Evolutionary conservation across 2,888 invertebrate genomes (phyloP).

Genomic region (Trachelus troglodyta): DNA sequence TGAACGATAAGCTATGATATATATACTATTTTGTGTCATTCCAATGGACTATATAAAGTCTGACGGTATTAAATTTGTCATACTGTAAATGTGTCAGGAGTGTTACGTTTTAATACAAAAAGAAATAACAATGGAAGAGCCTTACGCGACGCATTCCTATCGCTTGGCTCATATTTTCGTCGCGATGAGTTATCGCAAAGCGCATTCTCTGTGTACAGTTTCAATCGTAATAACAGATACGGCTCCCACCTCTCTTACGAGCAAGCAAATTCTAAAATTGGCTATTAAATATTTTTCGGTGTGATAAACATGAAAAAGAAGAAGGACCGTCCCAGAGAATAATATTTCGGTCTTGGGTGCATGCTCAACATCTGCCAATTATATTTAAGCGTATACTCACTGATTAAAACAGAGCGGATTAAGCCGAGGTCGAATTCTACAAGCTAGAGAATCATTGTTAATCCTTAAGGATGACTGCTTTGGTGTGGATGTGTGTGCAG

Average conservation of each 20-base stretch:
- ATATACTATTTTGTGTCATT: background rate
- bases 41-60: background rate
- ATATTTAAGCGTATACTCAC: background rate
- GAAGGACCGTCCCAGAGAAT: background rate
- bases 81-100: background rate
- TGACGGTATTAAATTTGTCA: background rate
- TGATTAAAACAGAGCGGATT: background rate
- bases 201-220: background rate
- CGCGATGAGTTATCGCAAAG: background rate
- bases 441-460: background rate
- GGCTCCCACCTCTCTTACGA: background rate
- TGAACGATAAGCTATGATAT: background rate
- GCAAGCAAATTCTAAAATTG: background rate
- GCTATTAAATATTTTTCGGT: background rate
- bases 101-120: background rate
- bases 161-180: slow-evolving; percentile 32
- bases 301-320: background rate
- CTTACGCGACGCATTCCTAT: slow-evolving; percentile 45
- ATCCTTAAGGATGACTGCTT: slow-evolving; percentile 30
- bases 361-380: background rate
- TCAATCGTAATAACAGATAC: background rate
- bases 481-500: slow-evolving; percentile 56
- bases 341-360: background rate
- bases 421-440: background rate
- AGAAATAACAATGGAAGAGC: slow-evolving; percentile 23